Conservation (phyloP, 2,113 vertebrate genomes). For the Apteryx owenii region DNA sequence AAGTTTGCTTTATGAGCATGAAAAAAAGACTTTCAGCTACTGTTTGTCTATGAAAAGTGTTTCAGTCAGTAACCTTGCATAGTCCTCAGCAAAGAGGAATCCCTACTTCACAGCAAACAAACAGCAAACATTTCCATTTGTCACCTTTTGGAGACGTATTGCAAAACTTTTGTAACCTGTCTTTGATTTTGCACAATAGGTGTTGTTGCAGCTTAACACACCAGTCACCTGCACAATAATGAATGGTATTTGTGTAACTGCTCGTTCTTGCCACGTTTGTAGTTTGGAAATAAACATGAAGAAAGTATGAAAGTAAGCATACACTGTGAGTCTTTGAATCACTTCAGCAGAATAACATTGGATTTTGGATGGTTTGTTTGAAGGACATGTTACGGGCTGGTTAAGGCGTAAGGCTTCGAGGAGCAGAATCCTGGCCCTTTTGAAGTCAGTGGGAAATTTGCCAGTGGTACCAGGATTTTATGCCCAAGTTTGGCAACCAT, state of each 20-base stretch:
- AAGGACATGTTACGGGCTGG: not conserved
- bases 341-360: not conserved
- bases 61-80: constrained; percentile 15
- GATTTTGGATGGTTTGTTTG: not conserved
- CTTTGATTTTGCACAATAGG: not conserved
- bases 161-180: not conserved
- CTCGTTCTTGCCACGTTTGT: not conserved
- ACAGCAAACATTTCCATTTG: constrained; percentile 2
- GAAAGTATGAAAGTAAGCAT: not conserved
- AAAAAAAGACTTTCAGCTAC: constrained; percentile 17
- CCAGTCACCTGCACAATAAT: not conserved
- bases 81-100: constrained; percentile 3
- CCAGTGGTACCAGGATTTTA: not conserved
- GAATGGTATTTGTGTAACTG: not conserved
- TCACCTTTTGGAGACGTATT: not conserved
- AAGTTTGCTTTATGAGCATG: not conserved
- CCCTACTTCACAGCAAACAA: constrained; percentile 38
- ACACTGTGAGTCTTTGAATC: not conserved
- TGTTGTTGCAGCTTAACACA: not conserved
- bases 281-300: not conserved
- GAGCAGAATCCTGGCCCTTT: not conserved
- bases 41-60: constrained; percentile 33
- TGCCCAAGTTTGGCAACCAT: not conserved
- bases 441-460: not conserved
- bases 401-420: not conserved